Evolutionary conservation across 1,140 invertebrate genomes (phyloP).

Genomic region (Dendroctonus ponderosae): DNA sequence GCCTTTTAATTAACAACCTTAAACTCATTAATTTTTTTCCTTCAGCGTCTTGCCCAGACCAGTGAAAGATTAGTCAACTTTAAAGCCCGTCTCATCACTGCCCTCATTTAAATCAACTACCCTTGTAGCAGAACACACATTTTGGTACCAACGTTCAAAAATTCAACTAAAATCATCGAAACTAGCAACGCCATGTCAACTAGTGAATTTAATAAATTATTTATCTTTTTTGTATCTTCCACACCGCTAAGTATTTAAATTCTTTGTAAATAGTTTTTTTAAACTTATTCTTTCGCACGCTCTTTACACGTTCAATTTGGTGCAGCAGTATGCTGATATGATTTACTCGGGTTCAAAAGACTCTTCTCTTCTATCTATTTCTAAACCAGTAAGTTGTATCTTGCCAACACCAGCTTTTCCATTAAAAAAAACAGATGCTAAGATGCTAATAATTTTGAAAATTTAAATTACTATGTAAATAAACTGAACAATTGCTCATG

Average conservation of each 20-base stretch:
- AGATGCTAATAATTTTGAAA: background rate
- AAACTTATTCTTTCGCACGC: conserved; percentile 5
- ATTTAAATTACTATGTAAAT: conserved; percentile 34
- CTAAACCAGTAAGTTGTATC: too few species aligned
- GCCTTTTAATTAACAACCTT: conserved; percentile 14
- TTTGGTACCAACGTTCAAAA: conserved; percentile 10
- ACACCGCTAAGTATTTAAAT: conserved; percentile 32
- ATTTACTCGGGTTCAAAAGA: too few species aligned
- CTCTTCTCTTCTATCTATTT: too few species aligned
- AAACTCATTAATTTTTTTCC: too few species aligned
- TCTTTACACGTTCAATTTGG: conserved; percentile 1
- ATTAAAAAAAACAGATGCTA: too few species aligned
- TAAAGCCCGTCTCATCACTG: conserved; percentile 84
- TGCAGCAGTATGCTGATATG: background rate
- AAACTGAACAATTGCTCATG: conserved; percentile 44
- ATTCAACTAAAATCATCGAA: conserved; percentile 1
- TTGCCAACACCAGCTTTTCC: too few species aligned
- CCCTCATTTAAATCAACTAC: conserved; percentile 66
- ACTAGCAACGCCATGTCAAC: conserved; percentile 13
- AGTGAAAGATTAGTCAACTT: conserved; percentile 87
- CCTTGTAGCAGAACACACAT: conserved; percentile 10
- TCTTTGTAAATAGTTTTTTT: conserved; percentile 38
- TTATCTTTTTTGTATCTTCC: conserved; percentile 35
- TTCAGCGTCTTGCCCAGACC: conserved; percentile 77
- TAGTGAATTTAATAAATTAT: conserved; percentile 35